Percentiles rank a stretch among this genome's conserved stretches.
These are phyloP conservation scores for Anastrepha ludens DNA, from an alignment of 1,140 invertebrate genomes.

Conservation along the genomic window DNA sequence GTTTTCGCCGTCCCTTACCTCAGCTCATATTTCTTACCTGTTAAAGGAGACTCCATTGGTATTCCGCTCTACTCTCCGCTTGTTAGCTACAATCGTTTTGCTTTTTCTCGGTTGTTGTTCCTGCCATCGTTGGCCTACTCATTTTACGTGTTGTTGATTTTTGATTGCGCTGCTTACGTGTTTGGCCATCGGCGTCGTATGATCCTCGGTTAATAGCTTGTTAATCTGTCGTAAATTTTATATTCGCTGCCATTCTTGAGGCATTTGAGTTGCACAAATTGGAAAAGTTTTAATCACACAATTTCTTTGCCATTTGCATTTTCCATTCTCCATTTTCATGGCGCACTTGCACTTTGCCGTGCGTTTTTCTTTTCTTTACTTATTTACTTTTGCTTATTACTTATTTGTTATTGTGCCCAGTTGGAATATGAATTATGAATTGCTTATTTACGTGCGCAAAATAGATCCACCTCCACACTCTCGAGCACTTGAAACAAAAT, in stretches of 20 bases:
- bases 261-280: constrained; percentile 15
- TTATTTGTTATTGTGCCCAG: constrained; percentile 39
- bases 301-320: constrained; percentile 39
- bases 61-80: neutral
- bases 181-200: neutral
- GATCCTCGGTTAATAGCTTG: constrained; percentile 29
- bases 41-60: neutral
- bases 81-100: neutral
- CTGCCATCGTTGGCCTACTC: neutral
- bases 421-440: constrained; percentile 52
- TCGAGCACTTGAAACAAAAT: neutral
- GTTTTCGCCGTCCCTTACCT: neutral
- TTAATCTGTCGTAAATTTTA: constrained; percentile 53
- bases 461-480: neutral
- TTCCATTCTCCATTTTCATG: neutral
- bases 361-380: neutral
- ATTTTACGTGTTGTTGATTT: constrained; percentile 29
- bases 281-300: constrained; percentile 53
- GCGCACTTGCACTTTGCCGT: neutral
- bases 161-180: neutral
- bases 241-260: constrained; percentile 13
- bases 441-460: constrained; percentile 1
- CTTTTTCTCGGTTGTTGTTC: neutral
- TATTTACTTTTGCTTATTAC: constrained; percentile 10
- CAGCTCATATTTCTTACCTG: neutral